Base-by-base conservation (phyloP, 1,140 invertebrate species). In the Rhagoletis zephyria region DNA sequence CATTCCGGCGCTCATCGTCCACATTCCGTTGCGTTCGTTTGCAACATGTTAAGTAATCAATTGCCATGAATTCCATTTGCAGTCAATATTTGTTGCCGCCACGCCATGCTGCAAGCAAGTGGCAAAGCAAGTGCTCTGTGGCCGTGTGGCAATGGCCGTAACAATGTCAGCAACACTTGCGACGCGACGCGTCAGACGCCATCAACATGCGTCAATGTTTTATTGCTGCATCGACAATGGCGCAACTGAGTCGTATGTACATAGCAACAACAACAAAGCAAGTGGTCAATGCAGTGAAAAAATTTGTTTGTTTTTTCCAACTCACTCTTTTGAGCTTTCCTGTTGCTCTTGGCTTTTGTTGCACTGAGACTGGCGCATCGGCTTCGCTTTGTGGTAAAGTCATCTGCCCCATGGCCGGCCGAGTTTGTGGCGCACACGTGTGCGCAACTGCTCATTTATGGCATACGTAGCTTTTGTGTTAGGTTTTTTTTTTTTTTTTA, bases 11-110 rank as follows among this genome's bases (percentile, higher is more conserved):
- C 64, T 64, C 48, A 60, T 56, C 45, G 70, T 61, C 61, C 60
- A 60, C 74, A 87, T 88, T 86, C 85, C 91, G 90, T 87, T 88
- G 89, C 89, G 89, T 91, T 92, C 91, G 91, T 90, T 90, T 90
- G 91, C 91, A 92, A 92, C 90, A 92, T 90, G 91, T 90, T 92
- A 92, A 92, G 90, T 92, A 92, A 92, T 92, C 91, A 92, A 92
- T 92, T 92, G 91, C 90, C 87, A 89, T 77, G 87, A 85, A 88
- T 88, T 90, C 87, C 87, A 88, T 87, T 87, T 61, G 56, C 67
- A 45, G 85, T 85, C 77, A 87, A 85, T 64, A 64, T 77, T 45
- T 81, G 74, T 61, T 64, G 63, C 40, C 87, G 74, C 74, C 45
- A 56, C 56, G 30, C 30, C 30, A 30, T 30, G 30, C 30, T 30